A percentile compares a stretch with the other conserved stretches of the same genome.
phyloP scores from a whole-genome alignment of 2,113 vertebrate genomes.

The Oreotrochilus melanogaster region DNA sequence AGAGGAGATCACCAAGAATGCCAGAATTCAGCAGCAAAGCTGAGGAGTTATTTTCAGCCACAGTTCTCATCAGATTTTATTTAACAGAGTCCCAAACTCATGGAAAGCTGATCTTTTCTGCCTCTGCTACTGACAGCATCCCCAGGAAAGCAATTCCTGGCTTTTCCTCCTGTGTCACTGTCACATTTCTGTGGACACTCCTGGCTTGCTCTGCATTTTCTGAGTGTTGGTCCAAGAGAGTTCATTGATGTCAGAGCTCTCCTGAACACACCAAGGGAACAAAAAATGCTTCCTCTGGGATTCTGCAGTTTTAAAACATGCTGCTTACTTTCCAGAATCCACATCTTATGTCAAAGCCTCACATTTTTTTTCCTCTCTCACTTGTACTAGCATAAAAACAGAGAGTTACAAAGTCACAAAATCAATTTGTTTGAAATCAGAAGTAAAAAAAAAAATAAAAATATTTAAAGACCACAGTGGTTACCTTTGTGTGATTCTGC shows the following conservation, averaged over 20 bases:
- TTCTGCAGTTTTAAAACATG: background rate
- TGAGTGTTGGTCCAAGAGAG: background rate
- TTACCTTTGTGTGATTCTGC: conserved; percentile 14
- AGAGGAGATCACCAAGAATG: background rate
- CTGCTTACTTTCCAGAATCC: background rate
- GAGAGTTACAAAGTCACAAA: background rate
- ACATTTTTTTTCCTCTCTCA: background rate
- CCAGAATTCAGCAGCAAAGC: background rate
- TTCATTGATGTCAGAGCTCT: background rate
- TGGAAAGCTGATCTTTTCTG: background rate
- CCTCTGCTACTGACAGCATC: background rate
- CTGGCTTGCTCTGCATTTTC: background rate
- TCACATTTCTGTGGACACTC: background rate
- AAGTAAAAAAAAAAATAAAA: background rate
- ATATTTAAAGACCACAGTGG: background rate
- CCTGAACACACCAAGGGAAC: background rate
- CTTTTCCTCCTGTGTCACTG: background rate
- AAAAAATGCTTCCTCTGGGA: background rate
- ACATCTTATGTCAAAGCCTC: background rate
- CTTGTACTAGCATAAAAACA: background rate
- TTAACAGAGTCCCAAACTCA: background rate
- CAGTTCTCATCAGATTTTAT: background rate
- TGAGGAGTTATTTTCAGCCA: background rate
- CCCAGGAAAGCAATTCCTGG: background rate
- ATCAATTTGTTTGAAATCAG: background rate